phyloP scores from a whole-genome alignment of 2,797 vertebrate species.

The Parauchenoglanis ngamensis region DNA sequence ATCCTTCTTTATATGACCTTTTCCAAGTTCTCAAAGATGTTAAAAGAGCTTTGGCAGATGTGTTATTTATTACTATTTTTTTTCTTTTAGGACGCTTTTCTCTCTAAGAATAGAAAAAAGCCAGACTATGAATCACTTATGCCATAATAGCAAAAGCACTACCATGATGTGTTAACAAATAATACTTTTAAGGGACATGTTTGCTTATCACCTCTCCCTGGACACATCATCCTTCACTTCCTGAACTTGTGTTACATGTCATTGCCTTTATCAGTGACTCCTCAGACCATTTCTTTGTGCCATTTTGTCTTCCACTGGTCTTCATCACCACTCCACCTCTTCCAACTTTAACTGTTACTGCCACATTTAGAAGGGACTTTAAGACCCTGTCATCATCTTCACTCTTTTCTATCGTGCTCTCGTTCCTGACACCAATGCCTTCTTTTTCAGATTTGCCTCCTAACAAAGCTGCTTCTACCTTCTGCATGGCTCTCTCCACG shows the following conservation, averaged over 20 bases:
- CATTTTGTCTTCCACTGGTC: neutral
- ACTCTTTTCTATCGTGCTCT: neutral
- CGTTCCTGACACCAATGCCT: neutral
- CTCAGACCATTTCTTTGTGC: neutral
- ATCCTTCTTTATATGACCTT: slow-evolving; percentile 23
- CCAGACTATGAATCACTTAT: neutral
- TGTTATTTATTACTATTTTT: neutral
- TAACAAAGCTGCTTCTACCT: neutral
- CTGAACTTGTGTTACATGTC: neutral
- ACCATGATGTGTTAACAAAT: neutral
- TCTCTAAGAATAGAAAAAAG: neutral
- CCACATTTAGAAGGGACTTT: neutral
- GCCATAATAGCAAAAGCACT: neutral
- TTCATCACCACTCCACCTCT: neutral
- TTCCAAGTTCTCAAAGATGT: slow-evolving; percentile 2
- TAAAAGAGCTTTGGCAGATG: neutral
- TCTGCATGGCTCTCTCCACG: neutral
- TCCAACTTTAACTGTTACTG: neutral
- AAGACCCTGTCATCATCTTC: neutral
- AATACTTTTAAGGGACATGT: neutral
- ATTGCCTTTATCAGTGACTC: neutral
- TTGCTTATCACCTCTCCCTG: neutral
- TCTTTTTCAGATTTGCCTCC: neutral
- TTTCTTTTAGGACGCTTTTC: neutral
- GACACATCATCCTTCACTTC: neutral